A percentile compares a stretch with the other conserved stretches of the same genome.
Conservation (phyloP, 2,797 vertebrate species). For the Chiroxiphia lanceolata region DNA sequence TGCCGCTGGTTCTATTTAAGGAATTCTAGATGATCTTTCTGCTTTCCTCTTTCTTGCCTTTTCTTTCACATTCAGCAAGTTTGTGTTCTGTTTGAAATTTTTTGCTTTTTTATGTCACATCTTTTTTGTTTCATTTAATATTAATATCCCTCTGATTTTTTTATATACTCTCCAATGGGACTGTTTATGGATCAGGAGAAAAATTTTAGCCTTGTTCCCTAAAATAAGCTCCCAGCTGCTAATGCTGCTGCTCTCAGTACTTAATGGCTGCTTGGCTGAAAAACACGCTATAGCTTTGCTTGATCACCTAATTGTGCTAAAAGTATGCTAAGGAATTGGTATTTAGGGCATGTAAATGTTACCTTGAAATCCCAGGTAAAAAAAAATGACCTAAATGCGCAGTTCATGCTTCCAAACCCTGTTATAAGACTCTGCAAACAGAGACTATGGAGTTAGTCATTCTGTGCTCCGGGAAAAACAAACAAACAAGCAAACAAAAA, state of each 20-base stretch:
- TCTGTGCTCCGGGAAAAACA: neutral
- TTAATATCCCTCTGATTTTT: neutral
- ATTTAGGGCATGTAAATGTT: conserved; percentile 35
- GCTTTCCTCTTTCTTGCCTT: neutral
- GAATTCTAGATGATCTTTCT: neutral
- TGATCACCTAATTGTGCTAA: neutral
- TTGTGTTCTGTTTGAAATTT: neutral
- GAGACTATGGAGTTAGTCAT: neutral
- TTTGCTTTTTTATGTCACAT: neutral
- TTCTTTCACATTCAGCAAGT: neutral
- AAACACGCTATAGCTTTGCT: neutral
- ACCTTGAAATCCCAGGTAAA: neutral
- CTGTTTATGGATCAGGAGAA: neutral
- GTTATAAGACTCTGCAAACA: neutral
- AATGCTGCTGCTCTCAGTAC: neutral
- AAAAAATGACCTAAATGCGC: conserved; percentile 4
- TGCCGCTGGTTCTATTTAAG: neutral
- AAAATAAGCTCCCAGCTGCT: neutral
- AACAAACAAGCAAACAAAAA: neutral
- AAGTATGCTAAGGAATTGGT: neutral
- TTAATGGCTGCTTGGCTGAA: conserved; percentile 15
- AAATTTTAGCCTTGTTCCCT: neutral
- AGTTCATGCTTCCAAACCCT: neutral
- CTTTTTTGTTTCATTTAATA: neutral
- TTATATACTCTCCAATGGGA: neutral